These are phyloP conservation scores for Lutjanus campechanus DNA, from an alignment of 2,797 vertebrate species.

Conservation along the genomic window DNA sequence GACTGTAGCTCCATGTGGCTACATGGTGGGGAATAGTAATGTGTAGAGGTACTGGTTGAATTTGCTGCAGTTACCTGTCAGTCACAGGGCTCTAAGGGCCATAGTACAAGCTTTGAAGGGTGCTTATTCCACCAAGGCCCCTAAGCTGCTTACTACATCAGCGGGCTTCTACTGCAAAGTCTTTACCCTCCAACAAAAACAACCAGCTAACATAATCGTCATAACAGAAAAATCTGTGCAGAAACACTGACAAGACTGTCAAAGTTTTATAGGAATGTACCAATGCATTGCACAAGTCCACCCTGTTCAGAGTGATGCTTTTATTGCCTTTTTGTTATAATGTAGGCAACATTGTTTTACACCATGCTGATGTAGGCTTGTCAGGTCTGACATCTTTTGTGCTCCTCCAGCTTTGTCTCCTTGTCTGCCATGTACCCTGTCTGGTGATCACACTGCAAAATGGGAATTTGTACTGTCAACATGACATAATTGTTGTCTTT, in stretches of 20 bases:
- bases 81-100: constrained; percentile 27
- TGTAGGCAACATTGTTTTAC: background rate
- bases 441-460: background rate
- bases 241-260: background rate
- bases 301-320: background rate
- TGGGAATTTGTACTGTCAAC: background rate
- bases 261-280: no score
- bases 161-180: constrained; percentile 31
- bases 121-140: constrained; percentile 41
- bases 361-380: background rate
- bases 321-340: background rate
- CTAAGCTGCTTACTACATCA: constrained; percentile 66
- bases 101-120: constrained; percentile 38
- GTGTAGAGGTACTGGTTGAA: constrained; percentile 34
- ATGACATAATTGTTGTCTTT: background rate
- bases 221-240: background rate
- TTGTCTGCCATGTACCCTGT: background rate
- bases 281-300: no score
- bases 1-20: constrained; percentile 6
- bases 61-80: constrained; percentile 25
- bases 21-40: constrained; percentile 6
- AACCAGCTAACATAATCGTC: constrained; percentile 8
- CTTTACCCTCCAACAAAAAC: constrained; percentile 38
- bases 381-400: constrained; percentile 22
- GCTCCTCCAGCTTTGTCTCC: background rate